Evolutionary conservation across 2,113 vertebrate genomes (phyloP).

Genomic region (Catharus bicknelli): DNA sequence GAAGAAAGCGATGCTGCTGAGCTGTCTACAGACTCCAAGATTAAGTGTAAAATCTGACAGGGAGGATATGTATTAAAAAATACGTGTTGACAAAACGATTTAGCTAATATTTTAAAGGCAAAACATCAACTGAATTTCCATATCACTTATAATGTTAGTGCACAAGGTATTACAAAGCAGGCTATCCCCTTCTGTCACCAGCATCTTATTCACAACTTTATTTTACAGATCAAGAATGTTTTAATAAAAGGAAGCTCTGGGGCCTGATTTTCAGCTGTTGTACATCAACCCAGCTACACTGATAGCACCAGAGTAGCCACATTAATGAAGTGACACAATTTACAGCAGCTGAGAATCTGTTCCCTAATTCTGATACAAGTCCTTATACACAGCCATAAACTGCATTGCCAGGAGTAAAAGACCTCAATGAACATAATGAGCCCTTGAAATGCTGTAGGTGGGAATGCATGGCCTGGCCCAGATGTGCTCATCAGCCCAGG

Average conservation of each 20-base stretch:
- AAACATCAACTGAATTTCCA: conserved; percentile 62
- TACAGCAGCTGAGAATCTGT: background rate
- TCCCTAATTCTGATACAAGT: background rate
- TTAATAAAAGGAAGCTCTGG: conserved; percentile 40
- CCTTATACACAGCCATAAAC: background rate
- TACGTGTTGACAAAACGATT: conserved; percentile 69
- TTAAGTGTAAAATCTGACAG: conserved; percentile 68
- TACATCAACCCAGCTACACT: conserved; percentile 9
- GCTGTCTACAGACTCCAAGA: conserved; percentile 60
- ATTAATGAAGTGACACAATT: background rate
- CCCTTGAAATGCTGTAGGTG: background rate
- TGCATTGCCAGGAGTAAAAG: background rate
- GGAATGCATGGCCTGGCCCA: background rate
- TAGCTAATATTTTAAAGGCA: conserved; percentile 68
- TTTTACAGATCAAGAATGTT: conserved; percentile 46
- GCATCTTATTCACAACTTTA: conserved; percentile 35
- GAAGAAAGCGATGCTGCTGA: conserved; percentile 52
- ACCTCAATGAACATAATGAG: background rate
- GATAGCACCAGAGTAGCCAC: background rate
- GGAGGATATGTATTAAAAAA: conserved; percentile 67
- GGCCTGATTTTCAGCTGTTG: conserved; percentile 43
- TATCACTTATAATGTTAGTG: conserved; percentile 41
- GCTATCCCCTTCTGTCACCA: conserved; percentile 49
- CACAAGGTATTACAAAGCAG: conserved; percentile 48
- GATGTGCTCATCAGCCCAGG: background rate